Base-by-base conservation (phyloP, 2,888 invertebrate species). In the Archips xylosteana region DNA sequence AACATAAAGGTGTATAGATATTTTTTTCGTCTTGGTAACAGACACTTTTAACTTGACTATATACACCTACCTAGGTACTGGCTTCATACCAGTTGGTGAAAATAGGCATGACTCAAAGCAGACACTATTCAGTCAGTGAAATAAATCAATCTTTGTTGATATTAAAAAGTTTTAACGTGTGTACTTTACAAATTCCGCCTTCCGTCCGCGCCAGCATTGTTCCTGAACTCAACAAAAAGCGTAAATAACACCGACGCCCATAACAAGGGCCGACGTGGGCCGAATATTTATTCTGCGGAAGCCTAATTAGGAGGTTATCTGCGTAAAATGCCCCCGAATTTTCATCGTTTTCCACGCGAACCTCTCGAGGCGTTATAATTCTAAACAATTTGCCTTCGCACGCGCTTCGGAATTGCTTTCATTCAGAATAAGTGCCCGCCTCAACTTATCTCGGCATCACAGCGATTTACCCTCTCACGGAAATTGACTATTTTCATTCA, bases 401-500 rank as follows among this genome's bases (percentile, higher is more conserved):
- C 78, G 79, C 82, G 80, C 81, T 81, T 68, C 80, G 76, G 82
- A 81, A 85, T 83, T 82, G 82, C 82, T 82, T 82, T 80, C 85
- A 82, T 83, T 85, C 80, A 80, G 79, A 80, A 78, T 82, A 82
- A 82, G 81, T 82, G 81, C 81, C 80, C 76, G 72, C 76, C 80
- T 75, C 77, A 81, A 79, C 80, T 83, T 85, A 84, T 85, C 84
- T 82, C 81, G 79, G 79, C 81, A 84, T 84, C 82, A 78, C 79
- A 82, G 81, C 79, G 81, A 82, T 82, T 83, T 79, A 75, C 77
- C 78, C 81, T 82, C 81, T 81, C 76, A 80, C 77, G 80, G 74
- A 82, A 85, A 85, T 85, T 83, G 83, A 80, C 83, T 83, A 82
- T 85, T 83, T 82, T 82, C 81, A 78, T 81, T 77, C 78, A 77